Percentiles rank a stretch among this genome's conserved stretches.
Evolutionary conservation across 53 echinoderm and acorn worm genomes (phyloP).

Genomic region (Echinometra lucunter): DNA sequence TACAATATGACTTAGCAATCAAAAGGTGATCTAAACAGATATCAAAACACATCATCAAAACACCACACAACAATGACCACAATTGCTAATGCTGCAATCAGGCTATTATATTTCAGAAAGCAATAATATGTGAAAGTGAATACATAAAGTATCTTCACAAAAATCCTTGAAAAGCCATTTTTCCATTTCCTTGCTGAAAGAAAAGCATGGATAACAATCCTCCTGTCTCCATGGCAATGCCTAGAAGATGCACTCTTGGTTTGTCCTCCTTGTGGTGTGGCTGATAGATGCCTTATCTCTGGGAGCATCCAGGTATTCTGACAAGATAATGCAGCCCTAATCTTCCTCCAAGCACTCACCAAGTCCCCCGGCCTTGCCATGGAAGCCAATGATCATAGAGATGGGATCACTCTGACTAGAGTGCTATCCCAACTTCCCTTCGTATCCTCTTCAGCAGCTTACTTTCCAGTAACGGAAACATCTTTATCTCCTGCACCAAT

Average conservation of each 20-base stretch:
- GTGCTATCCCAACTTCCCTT: background rate
- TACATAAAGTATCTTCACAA: background rate
- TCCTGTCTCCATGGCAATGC: background rate
- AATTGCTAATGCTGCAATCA: background rate
- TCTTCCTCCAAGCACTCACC: constrained; percentile 22
- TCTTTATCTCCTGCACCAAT: constrained; percentile 36
- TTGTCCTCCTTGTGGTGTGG: constrained; percentile 8
- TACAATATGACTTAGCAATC: background rate
- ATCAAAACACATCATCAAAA: background rate
- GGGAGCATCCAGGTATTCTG: constrained; percentile 25
- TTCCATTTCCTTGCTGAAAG: background rate
- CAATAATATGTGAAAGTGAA: background rate
- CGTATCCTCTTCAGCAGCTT: background rate
- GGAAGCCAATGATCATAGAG: background rate
- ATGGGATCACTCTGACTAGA: constrained; percentile 21
- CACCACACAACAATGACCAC: background rate
- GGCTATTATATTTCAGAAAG: background rate
- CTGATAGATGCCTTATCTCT: constrained; percentile 55
- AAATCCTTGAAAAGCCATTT: constrained; percentile 13
- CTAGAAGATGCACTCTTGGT: constrained; percentile 22
- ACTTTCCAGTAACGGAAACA: constrained; percentile 32
- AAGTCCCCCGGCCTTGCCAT: background rate
- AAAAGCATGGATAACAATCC: background rate
- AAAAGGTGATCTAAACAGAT: background rate
- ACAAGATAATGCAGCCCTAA: constrained; percentile 66